Evolutionary conservation across 2,113 vertebrate species (phyloP).

Genomic region (Xiphias gladius): DNA sequence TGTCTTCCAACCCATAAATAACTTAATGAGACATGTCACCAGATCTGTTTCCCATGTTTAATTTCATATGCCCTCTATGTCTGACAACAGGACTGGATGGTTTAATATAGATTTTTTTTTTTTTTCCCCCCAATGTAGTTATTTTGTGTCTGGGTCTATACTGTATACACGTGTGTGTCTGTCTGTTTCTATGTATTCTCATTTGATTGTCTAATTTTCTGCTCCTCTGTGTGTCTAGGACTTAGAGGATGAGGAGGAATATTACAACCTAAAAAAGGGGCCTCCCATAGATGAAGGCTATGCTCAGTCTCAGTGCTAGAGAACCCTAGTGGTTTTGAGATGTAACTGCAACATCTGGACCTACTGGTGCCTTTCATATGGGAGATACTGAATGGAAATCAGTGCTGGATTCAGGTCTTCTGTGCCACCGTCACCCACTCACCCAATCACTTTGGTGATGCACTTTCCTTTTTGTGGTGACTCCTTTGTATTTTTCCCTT

Average conservation of each 20-base stretch:
- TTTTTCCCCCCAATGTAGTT: constrained; percentile 10
- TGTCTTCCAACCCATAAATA: constrained; percentile 60
- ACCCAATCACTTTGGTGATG: constrained; percentile 2
- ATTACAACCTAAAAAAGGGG: constrained; percentile 54
- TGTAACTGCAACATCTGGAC: constrained; percentile 28
- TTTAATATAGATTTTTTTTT: background rate
- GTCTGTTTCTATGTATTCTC: background rate
- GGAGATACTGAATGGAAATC: constrained; percentile 3
- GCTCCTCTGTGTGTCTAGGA: constrained; percentile 65
- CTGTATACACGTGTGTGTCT: background rate
- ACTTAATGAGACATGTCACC: constrained; percentile 59
- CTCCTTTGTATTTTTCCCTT: background rate
- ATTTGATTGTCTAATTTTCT: constrained; percentile 9
- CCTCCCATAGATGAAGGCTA: constrained; percentile 25
- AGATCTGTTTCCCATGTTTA: constrained; percentile 64
- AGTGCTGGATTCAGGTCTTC: constrained; percentile 24
- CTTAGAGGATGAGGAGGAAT: constrained; percentile 68
- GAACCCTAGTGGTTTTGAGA: constrained; percentile 32
- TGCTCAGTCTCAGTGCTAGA: constrained; percentile 80
- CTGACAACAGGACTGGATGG: constrained; percentile 42
- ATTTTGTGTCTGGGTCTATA: constrained; percentile 23
- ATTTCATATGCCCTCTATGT: constrained; percentile 66
- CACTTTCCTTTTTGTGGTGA: constrained; percentile 21
- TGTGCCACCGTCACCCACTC: constrained; percentile 4
- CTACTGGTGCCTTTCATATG: background rate